Percentiles rank a stretch among this genome's conserved stretches.
These are phyloP conservation scores for Agrotis puta DNA, from an alignment of 2,888 invertebrate genomes.

Conservation along the genomic window DNA sequence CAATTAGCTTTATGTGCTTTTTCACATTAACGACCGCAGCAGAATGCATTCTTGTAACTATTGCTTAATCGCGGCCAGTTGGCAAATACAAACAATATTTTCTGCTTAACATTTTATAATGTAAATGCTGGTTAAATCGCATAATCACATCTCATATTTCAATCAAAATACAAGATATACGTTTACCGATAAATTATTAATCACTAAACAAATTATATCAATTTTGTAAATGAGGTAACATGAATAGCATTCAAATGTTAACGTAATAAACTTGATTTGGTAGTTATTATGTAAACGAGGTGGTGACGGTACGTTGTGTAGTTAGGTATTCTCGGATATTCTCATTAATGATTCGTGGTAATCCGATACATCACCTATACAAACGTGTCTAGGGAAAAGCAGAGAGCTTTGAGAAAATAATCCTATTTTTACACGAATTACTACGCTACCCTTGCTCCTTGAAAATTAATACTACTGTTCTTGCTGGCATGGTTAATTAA, in stretches of 20 bases:
- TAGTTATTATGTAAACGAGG: conserved; percentile 73
- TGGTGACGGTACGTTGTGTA: conserved; percentile 66
- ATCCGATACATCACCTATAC: conserved; percentile 81
- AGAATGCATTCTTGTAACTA: conserved; percentile 19
- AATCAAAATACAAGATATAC: conserved; percentile 20
- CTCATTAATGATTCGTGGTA: conserved; percentile 85
- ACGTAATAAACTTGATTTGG: conserved; percentile 66
- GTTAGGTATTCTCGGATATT: conserved; percentile 72
- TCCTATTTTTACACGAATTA: conserved; percentile 42
- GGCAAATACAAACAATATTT: neutral
- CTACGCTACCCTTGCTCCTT: conserved; percentile 13
- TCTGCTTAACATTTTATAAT: neutral
- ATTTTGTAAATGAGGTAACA: conserved; percentile 53
- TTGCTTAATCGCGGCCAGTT: conserved; percentile 17
- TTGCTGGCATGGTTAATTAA: conserved; percentile 22
- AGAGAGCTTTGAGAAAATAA: conserved; percentile 69
- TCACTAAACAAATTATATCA: conserved; percentile 47
- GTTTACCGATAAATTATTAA: conserved; percentile 27
- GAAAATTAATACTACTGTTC: conserved; percentile 47
- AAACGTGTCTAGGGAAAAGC: conserved; percentile 71
- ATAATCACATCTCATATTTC: conserved; percentile 7
- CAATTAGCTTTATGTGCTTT: conserved; percentile 58
- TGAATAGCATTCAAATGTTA: conserved; percentile 50
- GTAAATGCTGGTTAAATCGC: neutral
- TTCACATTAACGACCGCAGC: conserved; percentile 28